These are phyloP conservation scores for Epistrophella euchroma DNA, from an alignment of 2,888 invertebrate genomes.

Conservation along the genomic window DNA sequence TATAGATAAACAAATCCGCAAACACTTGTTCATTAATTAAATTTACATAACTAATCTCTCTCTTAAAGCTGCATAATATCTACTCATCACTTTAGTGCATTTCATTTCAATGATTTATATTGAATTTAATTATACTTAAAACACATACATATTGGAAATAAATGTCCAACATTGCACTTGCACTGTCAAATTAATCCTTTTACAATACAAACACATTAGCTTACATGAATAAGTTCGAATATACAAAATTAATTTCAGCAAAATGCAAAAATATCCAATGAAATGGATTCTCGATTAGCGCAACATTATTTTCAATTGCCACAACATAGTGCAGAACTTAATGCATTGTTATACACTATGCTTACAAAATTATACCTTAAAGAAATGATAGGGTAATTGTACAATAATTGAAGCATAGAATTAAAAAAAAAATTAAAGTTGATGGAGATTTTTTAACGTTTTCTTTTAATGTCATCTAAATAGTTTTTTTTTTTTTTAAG, in stretches of 20 bases:
- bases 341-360: slow-evolving; percentile 30
- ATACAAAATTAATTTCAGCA: slow-evolving; percentile 37
- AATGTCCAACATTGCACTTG: background rate
- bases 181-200: slow-evolving; percentile 41
- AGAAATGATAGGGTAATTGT: background rate
- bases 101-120: slow-evolving; percentile 32
- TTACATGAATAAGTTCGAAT: background rate
- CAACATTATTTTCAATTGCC: slow-evolving; percentile 57
- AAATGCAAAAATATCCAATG: slow-evolving; percentile 12
- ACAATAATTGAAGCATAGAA: background rate
- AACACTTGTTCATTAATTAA: slow-evolving; percentile 56
- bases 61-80: slow-evolving; percentile 45
- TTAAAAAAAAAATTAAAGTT: background rate
- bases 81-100: slow-evolving; percentile 21
- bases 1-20: slow-evolving; percentile 42
- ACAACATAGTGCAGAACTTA: slow-evolving; percentile 50
- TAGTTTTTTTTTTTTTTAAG: too few relatives aligned
- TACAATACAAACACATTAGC: background rate
- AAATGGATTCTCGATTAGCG: slow-evolving; percentile 53
- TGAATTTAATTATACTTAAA: slow-evolving; percentile 21
- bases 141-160: background rate
- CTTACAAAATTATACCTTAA: background rate
- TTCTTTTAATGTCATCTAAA: too few relatives aligned
- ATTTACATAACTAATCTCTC: slow-evolving; percentile 56
- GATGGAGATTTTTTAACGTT: too few relatives aligned